phyloP scores from a whole-genome alignment of 2,797 vertebrate genomes.

The Telmatherina bonti region DNA sequence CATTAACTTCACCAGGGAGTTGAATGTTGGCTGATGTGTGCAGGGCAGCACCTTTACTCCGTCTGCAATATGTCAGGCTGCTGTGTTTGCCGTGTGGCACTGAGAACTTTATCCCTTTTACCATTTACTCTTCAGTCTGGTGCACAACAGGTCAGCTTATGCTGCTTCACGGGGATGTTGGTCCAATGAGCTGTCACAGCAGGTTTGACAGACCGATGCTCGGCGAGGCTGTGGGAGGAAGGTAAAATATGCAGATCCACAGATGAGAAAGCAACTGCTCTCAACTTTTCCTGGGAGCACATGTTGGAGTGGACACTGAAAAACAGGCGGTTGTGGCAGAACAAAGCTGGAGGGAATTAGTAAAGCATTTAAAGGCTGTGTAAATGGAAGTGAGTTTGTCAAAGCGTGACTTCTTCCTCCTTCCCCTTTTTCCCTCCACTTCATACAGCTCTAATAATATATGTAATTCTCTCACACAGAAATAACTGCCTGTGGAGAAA shows the following conservation, averaged over 20 bases:
- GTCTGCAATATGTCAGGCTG: constrained; percentile 32
- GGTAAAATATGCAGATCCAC: constrained; percentile 40
- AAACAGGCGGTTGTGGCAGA: neutral
- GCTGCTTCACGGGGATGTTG: constrained; percentile 25
- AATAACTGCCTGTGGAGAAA: constrained; percentile 36
- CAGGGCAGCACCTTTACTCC: constrained; percentile 34
- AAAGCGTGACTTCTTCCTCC: constrained; percentile 11
- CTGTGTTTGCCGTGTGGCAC: constrained; percentile 9
- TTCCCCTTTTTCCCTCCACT: neutral
- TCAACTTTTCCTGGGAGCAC: constrained; percentile 24
- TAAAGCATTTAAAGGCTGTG: constrained; percentile 8
- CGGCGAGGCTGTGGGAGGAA: constrained; percentile 24
- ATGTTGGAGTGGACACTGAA: constrained; percentile 24
- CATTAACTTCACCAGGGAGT: constrained; percentile 33
- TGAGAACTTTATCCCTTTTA: constrained; percentile 16
- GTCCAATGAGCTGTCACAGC: constrained; percentile 30
- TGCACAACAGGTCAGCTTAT: constrained; percentile 26
- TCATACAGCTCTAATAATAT: constrained; percentile 41
- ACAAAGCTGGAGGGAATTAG: constrained; percentile 11
- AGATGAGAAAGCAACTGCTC: constrained; percentile 21
- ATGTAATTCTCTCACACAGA: constrained; percentile 37
- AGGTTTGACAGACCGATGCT: constrained; percentile 37
- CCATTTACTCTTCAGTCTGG: constrained; percentile 27
- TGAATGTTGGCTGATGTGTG: neutral
- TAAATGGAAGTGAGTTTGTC: constrained; percentile 4